Conservation (phyloP, 2,113 vertebrate genomes). For the Melanotaenia duboulayi region DNA sequence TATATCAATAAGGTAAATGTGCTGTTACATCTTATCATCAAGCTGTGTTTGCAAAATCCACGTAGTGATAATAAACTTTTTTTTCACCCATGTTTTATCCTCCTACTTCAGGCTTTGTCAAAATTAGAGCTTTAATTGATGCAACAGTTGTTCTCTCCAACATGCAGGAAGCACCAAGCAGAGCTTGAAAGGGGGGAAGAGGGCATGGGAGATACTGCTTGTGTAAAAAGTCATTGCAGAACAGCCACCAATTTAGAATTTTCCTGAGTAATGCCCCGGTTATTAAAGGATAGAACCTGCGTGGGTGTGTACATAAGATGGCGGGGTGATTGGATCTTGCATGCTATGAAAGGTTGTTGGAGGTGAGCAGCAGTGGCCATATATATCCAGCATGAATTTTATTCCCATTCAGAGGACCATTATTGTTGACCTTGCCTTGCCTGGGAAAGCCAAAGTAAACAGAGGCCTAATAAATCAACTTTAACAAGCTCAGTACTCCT, state of each 20-base stretch:
- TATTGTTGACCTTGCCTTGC: constrained; percentile 85
- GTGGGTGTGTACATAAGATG: constrained; percentile 39
- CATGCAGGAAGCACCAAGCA: constrained; percentile 47
- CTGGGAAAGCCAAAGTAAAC: constrained; percentile 82
- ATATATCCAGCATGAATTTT: constrained; percentile 76
- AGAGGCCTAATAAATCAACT: constrained; percentile 86
- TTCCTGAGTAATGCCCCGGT: constrained; percentile 51
- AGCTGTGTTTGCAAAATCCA: constrained; percentile 30
- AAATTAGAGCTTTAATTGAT: constrained; percentile 67
- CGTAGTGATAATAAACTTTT: constrained; percentile 41
- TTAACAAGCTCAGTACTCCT: constrained; percentile 82
- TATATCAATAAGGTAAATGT: constrained; percentile 49
- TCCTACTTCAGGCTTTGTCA: constrained; percentile 41
- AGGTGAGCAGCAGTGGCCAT: constrained; percentile 53
- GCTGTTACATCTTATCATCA: constrained; percentile 49
- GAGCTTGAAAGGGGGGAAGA: constrained; percentile 3
- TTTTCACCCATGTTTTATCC: constrained; percentile 33
- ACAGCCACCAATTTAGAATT: constrained; percentile 59
- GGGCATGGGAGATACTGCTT: constrained; percentile 16
- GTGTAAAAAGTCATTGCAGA: constrained; percentile 45
- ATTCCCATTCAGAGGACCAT: constrained; percentile 85
- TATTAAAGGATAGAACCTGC: constrained; percentile 48
- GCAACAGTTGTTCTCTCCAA: constrained; percentile 63
- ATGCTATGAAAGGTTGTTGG: constrained; percentile 58
- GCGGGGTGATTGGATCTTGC: constrained; percentile 52